phyloP scores from a whole-genome alignment of 2,888 invertebrate genomes.

The Monopis laevigella region DNA sequence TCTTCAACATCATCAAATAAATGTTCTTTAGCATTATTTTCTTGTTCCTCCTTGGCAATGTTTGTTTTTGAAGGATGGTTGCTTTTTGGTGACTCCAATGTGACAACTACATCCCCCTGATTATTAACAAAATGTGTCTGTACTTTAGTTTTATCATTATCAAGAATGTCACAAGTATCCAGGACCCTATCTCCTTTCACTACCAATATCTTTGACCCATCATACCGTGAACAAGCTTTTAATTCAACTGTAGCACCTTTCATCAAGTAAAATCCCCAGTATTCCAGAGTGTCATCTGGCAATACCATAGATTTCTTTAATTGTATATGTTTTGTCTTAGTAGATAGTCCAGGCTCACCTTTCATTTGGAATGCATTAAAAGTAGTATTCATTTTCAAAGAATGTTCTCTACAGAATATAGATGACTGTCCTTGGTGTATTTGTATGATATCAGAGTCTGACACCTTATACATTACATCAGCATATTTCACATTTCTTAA shows the following conservation, averaged over 20 bases:
- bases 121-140: slow-evolving; percentile 68
- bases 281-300: slow-evolving; percentile 86
- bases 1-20: slow-evolving; percentile 24
- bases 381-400: slow-evolving; percentile 76
- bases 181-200: slow-evolving; percentile 82
- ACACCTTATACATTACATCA: slow-evolving; percentile 80
- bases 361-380: slow-evolving; percentile 79
- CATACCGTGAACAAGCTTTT: slow-evolving; percentile 81
- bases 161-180: slow-evolving; percentile 79
- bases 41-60: slow-evolving; percentile 5
- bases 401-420: slow-evolving; percentile 82
- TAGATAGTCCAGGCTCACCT: slow-evolving; percentile 74
- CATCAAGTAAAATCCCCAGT: slow-evolving; percentile 87
- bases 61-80: slow-evolving; percentile 16
- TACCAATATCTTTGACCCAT: slow-evolving; percentile 82
- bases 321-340: slow-evolving; percentile 76
- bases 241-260: slow-evolving; percentile 81
- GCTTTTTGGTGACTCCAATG: slow-evolving; percentile 41
- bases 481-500: slow-evolving; percentile 79
- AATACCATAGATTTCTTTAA: slow-evolving; percentile 84
- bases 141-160: slow-evolving; percentile 74
- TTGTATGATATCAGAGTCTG: slow-evolving; percentile 86
- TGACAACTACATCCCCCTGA: slow-evolving; percentile 63
- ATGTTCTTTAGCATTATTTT: slow-evolving; percentile 17
- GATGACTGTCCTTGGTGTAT: slow-evolving; percentile 85